phyloP scores from a whole-genome alignment of 1,140 invertebrate species.

The Philopotamus ludificatus region DNA sequence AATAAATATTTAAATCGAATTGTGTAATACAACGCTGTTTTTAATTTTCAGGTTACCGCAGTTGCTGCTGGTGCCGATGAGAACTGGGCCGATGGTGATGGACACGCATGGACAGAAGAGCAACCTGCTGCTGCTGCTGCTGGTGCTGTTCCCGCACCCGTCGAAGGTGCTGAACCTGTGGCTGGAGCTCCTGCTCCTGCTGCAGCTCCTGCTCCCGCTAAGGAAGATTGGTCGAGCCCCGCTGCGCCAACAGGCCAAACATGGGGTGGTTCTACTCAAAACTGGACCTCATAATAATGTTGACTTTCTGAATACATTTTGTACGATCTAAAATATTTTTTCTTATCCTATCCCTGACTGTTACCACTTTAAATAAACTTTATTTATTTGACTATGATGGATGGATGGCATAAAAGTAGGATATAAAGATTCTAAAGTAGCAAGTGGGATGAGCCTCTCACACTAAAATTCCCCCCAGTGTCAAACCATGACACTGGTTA shows the following conservation, averaged over 20 bases:
- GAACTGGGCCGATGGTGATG: slow-evolving; percentile 49
- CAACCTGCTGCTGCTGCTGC: slow-evolving; percentile 20
- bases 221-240: slow-evolving; percentile 50
- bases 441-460: too few species aligned
- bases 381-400: not conserved
- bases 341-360: too few species aligned
- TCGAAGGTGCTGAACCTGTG: slow-evolving; percentile 37
- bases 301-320: too few species aligned
- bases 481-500: too few species aligned
- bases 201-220: slow-evolving; percentile 48
- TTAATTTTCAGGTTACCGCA: not conserved
- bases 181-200: slow-evolving; percentile 42
- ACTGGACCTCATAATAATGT: slow-evolving; percentile 46
- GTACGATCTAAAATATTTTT: too few species aligned
- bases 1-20: not conserved
- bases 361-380: too few species aligned
- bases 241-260: slow-evolving; percentile 40
- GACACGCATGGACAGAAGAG: slow-evolving; percentile 40
- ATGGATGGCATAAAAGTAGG: too few species aligned
- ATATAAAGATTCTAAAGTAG: too few species aligned
- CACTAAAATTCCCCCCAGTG: too few species aligned
- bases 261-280: slow-evolving; percentile 51
- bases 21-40: not conserved
- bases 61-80: slow-evolving; percentile 47
- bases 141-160: slow-evolving; percentile 31